Percentiles rank a stretch among this genome's conserved stretches.
phyloP scores from a whole-genome alignment of 2,797 vertebrate species.

The Potorous gilbertii region DNA sequence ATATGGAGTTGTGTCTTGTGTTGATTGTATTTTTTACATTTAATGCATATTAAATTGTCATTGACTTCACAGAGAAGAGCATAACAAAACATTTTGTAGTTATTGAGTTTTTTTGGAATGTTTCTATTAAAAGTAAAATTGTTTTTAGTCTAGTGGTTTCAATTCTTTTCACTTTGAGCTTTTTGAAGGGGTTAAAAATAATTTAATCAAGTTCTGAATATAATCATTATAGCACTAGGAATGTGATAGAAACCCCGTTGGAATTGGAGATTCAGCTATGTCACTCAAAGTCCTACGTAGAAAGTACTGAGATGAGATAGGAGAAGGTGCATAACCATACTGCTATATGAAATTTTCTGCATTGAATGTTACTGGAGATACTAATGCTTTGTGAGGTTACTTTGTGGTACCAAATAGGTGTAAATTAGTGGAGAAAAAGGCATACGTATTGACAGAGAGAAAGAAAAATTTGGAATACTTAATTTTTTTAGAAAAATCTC shows the following conservation, averaged over 20 bases:
- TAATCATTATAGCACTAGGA: not conserved
- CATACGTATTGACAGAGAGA: not conserved
- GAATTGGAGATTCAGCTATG: not conserved
- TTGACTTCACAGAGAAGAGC: constrained; percentile 23
- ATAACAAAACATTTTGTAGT: not conserved
- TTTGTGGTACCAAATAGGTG: not conserved
- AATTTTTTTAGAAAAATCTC: not conserved
- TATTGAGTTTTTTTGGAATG: not conserved
- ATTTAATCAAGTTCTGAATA: not conserved
- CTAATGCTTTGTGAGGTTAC: not conserved
- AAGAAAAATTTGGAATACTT: not conserved
- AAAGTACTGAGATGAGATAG: constrained; percentile 1
- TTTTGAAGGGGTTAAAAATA: constrained; percentile 8
- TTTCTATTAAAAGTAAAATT: constrained; percentile 3
- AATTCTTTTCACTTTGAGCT: constrained; percentile 6
- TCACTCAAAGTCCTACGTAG: constrained; percentile 2
- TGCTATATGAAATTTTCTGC: not conserved
- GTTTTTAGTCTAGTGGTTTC: not conserved
- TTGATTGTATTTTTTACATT: constrained; percentile 46
- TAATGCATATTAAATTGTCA: not conserved
- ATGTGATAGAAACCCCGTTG: not conserved
- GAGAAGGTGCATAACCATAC: not conserved
- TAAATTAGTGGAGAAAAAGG: not conserved
- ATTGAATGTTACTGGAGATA: not conserved
- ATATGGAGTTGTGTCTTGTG: constrained; percentile 40